Percentiles rank a stretch among this genome's conserved stretches.
Conservation (phyloP, 2,797 vertebrate genomes). For the Vespertilio murinus region DNA sequence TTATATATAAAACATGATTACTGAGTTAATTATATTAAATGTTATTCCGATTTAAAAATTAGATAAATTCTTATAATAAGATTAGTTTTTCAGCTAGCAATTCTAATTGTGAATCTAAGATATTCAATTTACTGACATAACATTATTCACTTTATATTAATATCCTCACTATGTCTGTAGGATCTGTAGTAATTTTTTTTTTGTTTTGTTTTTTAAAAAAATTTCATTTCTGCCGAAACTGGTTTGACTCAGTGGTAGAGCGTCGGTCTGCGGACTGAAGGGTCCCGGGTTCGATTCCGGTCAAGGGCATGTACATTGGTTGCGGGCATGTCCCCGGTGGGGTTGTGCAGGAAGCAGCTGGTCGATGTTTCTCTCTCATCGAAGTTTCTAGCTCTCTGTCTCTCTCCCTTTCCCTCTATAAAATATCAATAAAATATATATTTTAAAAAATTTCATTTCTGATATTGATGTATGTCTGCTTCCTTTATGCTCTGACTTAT, state of each 20-base stretch:
- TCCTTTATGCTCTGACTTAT: neutral
- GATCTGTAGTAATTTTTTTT: conserved; percentile 24
- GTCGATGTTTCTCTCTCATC: too few relatives aligned
- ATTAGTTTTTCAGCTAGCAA: neutral
- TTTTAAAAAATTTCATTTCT: neutral
- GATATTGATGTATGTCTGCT: neutral
- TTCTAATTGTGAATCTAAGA: neutral
- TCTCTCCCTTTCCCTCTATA: too few relatives aligned
- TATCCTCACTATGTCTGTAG: neutral
- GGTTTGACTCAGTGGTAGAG: too few relatives aligned
- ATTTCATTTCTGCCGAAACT: neutral
- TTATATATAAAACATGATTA: neutral
- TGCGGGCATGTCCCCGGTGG: too few relatives aligned
- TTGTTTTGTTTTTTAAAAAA: too few relatives aligned
- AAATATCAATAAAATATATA: too few relatives aligned
- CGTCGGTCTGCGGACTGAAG: too few relatives aligned
- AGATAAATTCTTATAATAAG: neutral
- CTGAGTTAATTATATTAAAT: neutral
- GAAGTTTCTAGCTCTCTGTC: too few relatives aligned
- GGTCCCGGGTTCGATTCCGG: too few relatives aligned
- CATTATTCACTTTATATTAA: neutral
- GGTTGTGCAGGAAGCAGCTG: too few relatives aligned
- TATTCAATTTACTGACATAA: neutral
- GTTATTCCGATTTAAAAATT: neutral
- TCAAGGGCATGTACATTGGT: too few relatives aligned